Conservation (phyloP, 2,888 invertebrate genomes). For the Watsonalla cultraria region DNA sequence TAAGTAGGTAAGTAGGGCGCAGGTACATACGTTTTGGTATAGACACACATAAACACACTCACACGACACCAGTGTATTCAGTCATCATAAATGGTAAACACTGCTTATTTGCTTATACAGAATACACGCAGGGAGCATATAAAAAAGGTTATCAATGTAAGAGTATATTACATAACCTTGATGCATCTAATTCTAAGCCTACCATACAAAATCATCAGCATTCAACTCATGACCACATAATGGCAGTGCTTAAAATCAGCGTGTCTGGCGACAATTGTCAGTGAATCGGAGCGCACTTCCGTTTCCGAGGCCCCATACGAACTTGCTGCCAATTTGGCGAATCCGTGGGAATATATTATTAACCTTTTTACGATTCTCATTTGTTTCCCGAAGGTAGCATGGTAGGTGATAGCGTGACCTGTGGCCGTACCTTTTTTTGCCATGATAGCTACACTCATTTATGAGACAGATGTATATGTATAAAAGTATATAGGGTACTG, state of each 20-base stretch:
- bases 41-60: too few species aligned
- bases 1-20: too few species aligned
- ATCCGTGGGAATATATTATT: slow-evolving; percentile 1
- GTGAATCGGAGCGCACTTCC: slow-evolving; percentile 62
- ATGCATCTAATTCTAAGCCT: not conserved
- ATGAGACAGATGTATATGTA: too few species aligned
- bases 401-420: not conserved
- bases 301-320: slow-evolving; percentile 45
- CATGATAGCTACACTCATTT: too few species aligned
- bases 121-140: too few species aligned
- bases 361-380: not conserved
- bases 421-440: too few species aligned
- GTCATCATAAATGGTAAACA: too few species aligned
- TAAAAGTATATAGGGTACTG: too few species aligned
- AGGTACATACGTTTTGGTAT: too few species aligned
- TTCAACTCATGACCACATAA: slow-evolving; percentile 5
- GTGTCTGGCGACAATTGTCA: slow-evolving; percentile 44
- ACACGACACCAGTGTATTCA: too few species aligned
- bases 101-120: too few species aligned
- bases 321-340: slow-evolving; percentile 1
- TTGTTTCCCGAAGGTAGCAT: not conserved
- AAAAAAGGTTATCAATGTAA: too few species aligned
- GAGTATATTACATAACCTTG: not conserved
- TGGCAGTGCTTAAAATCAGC: slow-evolving; percentile 35
- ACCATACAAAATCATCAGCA: not conserved